A percentile compares a stretch with the other conserved stretches of the same genome.
phyloP scores from a whole-genome alignment of 2,888 invertebrate genomes.

The Coecobrya sp. region DNA sequence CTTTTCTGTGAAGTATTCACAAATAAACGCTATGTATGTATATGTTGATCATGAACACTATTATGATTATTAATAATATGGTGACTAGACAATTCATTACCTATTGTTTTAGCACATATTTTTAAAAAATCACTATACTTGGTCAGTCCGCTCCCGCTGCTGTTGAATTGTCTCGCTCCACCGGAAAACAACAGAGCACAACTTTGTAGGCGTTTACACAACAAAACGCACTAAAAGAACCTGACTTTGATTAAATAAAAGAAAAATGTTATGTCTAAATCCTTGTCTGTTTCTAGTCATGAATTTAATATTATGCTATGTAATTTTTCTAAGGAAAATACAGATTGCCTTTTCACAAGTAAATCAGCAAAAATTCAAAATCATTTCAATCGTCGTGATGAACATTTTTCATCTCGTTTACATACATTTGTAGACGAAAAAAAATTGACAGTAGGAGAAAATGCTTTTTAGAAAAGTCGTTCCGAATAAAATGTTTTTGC shows the following conservation, averaged over 20 bases:
- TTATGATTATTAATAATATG: slow-evolving; percentile 60
- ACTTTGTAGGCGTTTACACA: background rate
- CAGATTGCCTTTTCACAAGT: background rate
- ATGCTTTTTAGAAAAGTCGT: slow-evolving; percentile 4
- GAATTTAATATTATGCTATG: background rate
- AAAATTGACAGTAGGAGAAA: background rate
- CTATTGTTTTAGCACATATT: slow-evolving; percentile 62
- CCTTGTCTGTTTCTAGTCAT: background rate
- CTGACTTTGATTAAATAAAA: background rate
- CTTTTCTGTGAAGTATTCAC: background rate
- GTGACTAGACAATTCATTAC: slow-evolving; percentile 60
- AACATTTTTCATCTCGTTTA: background rate
- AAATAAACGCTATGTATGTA: background rate
- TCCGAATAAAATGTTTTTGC: background rate
- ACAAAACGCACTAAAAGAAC: background rate
- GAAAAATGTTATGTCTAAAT: too few species aligned
- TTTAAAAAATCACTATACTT: slow-evolving; percentile 10
- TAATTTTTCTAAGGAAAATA: background rate
- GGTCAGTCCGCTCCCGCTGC: background rate
- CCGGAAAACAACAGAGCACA: slow-evolving; percentile 11
- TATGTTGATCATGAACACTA: background rate
- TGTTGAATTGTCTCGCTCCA: background rate
- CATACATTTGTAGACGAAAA: background rate
- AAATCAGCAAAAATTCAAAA: background rate
- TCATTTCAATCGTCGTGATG: background rate